Conservation (phyloP, 2,888 invertebrate species). For the Eledona agricola region DNA sequence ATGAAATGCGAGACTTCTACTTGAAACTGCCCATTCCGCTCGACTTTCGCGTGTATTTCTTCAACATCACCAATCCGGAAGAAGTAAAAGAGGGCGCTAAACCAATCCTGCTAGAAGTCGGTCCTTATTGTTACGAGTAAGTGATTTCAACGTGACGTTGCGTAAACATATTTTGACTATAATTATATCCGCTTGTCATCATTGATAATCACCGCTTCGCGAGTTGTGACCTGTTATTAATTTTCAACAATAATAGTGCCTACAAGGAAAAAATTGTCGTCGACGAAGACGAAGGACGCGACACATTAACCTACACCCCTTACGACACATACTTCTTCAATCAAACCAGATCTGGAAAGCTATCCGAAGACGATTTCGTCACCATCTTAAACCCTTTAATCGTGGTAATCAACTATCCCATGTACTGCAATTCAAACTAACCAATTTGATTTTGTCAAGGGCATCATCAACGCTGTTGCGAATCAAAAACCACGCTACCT, state of each 20-base stretch:
- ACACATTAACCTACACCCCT: constrained; percentile 76
- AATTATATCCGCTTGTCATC: constrained; percentile 16
- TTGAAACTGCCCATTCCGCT: constrained; percentile 74
- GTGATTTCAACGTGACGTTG: constrained; percentile 51
- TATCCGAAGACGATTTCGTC: constrained; percentile 78
- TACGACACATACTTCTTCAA: constrained; percentile 76
- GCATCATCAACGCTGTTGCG: constrained; percentile 67
- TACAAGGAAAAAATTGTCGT: constrained; percentile 83
- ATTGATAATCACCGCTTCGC: constrained; percentile 13
- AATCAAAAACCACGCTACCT: constrained; percentile 75
- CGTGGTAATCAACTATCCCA: constrained; percentile 68
- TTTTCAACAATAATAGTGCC: constrained; percentile 66
- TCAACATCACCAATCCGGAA: constrained; percentile 78
- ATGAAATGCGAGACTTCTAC: constrained; percentile 73
- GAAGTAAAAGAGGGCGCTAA: constrained; percentile 72
- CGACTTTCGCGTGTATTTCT: constrained; percentile 77
- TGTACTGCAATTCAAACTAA: constrained; percentile 4
- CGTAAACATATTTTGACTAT: constrained; percentile 8
- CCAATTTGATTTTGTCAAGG: constrained; percentile 56
- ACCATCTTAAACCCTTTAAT: constrained; percentile 76
- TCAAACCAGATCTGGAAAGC: constrained; percentile 69
- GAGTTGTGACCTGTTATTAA: no score
- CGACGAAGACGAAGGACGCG: constrained; percentile 75
- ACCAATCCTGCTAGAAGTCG: constrained; percentile 75
- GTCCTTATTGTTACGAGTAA: constrained; percentile 82